phyloP scores from a whole-genome alignment of 2,888 invertebrate genomes.

The Bimastos eiseni region DNA sequence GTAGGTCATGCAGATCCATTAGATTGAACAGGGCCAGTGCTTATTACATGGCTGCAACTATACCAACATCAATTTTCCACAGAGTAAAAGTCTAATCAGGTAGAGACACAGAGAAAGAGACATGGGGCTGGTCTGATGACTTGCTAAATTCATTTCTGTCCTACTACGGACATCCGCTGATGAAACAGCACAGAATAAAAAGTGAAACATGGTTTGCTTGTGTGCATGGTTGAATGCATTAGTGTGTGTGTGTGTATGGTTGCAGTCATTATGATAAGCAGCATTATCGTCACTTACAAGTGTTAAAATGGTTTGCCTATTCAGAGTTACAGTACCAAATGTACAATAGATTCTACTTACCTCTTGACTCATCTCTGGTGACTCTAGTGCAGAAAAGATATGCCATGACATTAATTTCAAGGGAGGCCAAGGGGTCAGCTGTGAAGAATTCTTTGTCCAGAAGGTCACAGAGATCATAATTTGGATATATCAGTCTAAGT shows the following conservation, averaged over 20 bases:
- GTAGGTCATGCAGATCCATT: background rate
- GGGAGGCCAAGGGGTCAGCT: background rate
- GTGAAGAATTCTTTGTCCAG: background rate
- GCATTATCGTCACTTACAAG: background rate
- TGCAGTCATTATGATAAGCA: background rate
- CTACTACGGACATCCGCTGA: background rate
- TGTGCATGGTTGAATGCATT: too few species aligned
- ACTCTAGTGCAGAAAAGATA: too few species aligned
- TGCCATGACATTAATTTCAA: too few species aligned
- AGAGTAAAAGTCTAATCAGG: background rate
- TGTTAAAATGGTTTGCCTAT: background rate
- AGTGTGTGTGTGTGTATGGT: too few species aligned
- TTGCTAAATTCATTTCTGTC: background rate
- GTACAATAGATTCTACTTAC: background rate
- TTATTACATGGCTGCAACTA: background rate
- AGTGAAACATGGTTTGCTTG: too few species aligned
- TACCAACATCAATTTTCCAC: background rate
- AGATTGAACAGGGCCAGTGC: background rate
- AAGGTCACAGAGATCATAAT: background rate
- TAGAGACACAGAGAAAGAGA: background rate
- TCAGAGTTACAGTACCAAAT: background rate
- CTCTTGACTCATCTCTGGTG: background rate
- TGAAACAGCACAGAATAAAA: background rate
- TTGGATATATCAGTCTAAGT: background rate
- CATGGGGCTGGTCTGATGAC: background rate